These are phyloP conservation scores for Selenia dentaria DNA, from an alignment of 2,888 invertebrate genomes.

Conservation along the genomic window DNA sequence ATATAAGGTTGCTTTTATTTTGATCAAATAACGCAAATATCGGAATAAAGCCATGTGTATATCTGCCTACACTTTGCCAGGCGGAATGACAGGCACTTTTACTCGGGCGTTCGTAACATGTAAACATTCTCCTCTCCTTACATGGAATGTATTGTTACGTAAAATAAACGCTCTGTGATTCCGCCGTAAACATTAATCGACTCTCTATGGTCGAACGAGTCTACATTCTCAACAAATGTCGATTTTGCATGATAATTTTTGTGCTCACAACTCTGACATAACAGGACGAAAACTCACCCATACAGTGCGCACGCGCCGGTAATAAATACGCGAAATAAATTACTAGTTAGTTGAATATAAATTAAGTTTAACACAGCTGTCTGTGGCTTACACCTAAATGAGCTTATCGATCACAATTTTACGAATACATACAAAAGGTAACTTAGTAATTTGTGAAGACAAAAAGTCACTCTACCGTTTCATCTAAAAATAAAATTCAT, in stretches of 20 bases:
- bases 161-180: constrained; percentile 45
- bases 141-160: constrained; percentile 28
- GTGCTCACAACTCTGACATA: constrained; percentile 82
- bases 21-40: background rate
- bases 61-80: constrained; percentile 7
- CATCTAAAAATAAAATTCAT: background rate
- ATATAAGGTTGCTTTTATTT: background rate
- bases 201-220: constrained; percentile 42
- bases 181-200: constrained; percentile 31
- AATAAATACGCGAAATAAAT: constrained; percentile 74
- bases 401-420: constrained; percentile 66
- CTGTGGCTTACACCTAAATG: constrained; percentile 55
- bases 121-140: constrained; percentile 3
- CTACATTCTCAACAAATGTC: constrained; percentile 72
- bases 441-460: constrained; percentile 13
- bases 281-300: constrained; percentile 70
- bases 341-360: constrained; percentile 41
- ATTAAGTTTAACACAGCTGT: constrained; percentile 61
- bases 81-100: constrained; percentile 32
- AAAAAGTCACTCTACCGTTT: constrained; percentile 4
- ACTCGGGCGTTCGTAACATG: constrained; percentile 10
- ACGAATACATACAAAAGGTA: constrained; percentile 26
- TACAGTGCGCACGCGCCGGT: constrained; percentile 56
- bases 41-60: background rate
- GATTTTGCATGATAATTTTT: constrained; percentile 73